These are phyloP conservation scores for Pachyseris speciosa DNA, from an alignment of 64 coral and sea anemone genomes.

Conservation along the genomic window DNA sequence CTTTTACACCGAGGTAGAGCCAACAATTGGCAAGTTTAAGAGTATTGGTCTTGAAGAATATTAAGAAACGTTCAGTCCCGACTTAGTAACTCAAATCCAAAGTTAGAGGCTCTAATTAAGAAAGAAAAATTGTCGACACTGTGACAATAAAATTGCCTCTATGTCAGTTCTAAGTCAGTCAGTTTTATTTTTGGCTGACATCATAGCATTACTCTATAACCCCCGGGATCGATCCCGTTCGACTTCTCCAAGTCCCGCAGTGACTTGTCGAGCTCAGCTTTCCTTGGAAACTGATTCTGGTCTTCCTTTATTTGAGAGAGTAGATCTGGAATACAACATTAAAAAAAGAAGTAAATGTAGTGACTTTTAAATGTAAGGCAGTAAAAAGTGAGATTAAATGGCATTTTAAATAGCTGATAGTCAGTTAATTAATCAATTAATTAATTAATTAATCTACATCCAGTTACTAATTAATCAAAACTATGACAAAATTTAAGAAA, in stretches of 20 bases:
- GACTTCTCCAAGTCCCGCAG: not conserved
- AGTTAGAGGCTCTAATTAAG: not conserved
- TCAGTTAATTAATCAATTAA: too few species aligned
- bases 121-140: too few species aligned
- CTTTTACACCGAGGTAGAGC: too few species aligned
- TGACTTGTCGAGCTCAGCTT: not conserved
- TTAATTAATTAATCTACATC: too few species aligned
- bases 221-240: slow-evolving; percentile 7
- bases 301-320: not conserved
- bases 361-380: not conserved
- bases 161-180: not conserved
- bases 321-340: not conserved
- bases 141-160: not conserved
- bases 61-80: too few species aligned
- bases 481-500: too few species aligned
- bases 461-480: too few species aligned
- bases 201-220: not conserved
- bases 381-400: too few species aligned
- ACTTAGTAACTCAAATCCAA: not conserved
- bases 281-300: not conserved
- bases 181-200: not conserved
- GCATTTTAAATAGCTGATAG: too few species aligned
- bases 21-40: too few species aligned
- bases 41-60: too few species aligned
- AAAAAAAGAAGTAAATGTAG: not conserved